Evolutionary conservation across 2,888 invertebrate species (phyloP).

Genomic region (Agriopis leucophaearia): DNA sequence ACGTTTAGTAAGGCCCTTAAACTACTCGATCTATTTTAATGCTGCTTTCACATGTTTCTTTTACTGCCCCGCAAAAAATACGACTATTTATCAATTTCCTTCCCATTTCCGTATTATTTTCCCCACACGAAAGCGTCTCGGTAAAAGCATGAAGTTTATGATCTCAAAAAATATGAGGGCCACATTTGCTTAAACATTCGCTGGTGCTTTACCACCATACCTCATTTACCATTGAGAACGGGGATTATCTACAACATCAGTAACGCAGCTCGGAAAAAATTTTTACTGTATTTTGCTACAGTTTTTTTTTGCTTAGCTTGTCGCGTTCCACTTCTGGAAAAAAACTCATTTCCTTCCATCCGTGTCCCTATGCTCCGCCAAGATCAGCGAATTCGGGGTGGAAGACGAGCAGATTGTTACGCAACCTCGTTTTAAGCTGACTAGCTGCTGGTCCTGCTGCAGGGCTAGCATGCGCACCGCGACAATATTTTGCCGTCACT

Average conservation of each 20-base stretch:
- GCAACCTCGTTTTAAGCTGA: too few species aligned
- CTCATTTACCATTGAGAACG: slow-evolving; percentile 32
- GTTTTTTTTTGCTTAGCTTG: too few species aligned
- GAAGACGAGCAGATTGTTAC: too few species aligned
- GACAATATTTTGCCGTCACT: too few species aligned
- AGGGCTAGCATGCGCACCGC: too few species aligned
- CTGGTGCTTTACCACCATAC: slow-evolving; percentile 36
- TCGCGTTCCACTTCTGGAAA: too few species aligned
- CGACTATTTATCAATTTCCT: slow-evolving; percentile 33
- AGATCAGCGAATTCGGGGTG: too few species aligned
- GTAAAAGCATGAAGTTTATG: slow-evolving; percentile 33
- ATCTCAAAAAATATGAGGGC: slow-evolving; percentile 34
- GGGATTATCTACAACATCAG: slow-evolving; percentile 12
- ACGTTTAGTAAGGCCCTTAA: too few species aligned
- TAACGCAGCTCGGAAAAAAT: neutral
- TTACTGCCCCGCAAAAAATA: slow-evolving; percentile 12
- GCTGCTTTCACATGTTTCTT: neutral
- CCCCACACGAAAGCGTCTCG: slow-evolving; percentile 20
- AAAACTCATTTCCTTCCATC: too few species aligned
- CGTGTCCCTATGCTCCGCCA: too few species aligned
- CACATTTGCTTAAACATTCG: slow-evolving; percentile 36
- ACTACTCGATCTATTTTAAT: neutral
- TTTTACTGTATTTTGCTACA: too few species aligned
- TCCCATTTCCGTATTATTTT: slow-evolving; percentile 30
- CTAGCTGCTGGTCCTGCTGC: too few species aligned